Percentiles rank a stretch among this genome's conserved stretches.
These are phyloP conservation scores for Eublepharis macularius DNA, from an alignment of 2,113 vertebrate genomes.

Conservation along the genomic window DNA sequence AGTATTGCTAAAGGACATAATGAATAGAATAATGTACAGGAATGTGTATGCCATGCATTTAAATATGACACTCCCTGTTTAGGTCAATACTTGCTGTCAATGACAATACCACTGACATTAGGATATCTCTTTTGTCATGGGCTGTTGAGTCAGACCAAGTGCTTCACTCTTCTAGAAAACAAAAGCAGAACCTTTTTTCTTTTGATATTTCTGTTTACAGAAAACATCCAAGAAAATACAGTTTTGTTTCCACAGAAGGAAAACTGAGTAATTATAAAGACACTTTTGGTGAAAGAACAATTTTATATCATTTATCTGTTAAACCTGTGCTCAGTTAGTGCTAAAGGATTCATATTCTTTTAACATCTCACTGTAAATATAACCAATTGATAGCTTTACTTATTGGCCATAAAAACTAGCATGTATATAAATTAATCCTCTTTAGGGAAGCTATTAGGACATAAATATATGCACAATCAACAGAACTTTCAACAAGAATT, in stretches of 20 bases:
- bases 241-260: conserved; percentile 12
- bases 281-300: conserved; percentile 42
- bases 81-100: conserved; percentile 57
- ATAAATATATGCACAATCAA: conserved; percentile 27
- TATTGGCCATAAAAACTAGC: conserved; percentile 47
- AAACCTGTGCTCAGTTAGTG: conserved; percentile 17
- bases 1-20: conserved; percentile 61
- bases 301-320: conserved; percentile 28
- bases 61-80: conserved; percentile 53
- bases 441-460: conserved; percentile 35
- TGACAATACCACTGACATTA: conserved; percentile 54
- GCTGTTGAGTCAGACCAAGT: conserved; percentile 16
- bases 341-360: conserved; percentile 38
- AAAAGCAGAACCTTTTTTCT: conserved; percentile 57
- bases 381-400: conserved; percentile 43
- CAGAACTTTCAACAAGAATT: conserved; percentile 65
- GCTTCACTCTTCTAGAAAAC: conserved; percentile 62
- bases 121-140: conserved; percentile 37
- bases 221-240: conserved; percentile 49
- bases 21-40: conserved; percentile 59
- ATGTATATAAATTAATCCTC: conserved; percentile 51
- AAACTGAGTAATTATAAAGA: neutral
- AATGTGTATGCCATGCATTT: conserved; percentile 40
- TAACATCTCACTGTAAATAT: conserved; percentile 52
- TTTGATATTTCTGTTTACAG: conserved; percentile 53